Evolutionary conservation across 2,113 vertebrate genomes (phyloP).

Genomic region (Phyllostomus hastatus): DNA sequence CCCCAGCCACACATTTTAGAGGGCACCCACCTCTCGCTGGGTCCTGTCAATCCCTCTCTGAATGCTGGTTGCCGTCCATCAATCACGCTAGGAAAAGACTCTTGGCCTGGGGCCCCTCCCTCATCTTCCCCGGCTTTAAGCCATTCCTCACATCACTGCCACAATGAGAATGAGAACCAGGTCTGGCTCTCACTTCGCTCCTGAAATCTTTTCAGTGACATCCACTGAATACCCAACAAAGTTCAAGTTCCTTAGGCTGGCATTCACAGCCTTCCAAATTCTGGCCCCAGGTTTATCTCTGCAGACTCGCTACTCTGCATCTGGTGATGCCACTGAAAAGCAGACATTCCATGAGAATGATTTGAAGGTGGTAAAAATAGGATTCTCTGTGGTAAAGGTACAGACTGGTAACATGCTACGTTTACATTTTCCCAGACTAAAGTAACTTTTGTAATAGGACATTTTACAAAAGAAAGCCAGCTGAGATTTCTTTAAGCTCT

Average conservation of each 20-base stretch:
- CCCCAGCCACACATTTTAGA: not conserved
- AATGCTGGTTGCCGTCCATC: not conserved
- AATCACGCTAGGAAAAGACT: not conserved
- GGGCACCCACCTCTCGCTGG: not conserved
- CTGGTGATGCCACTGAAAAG: not conserved
- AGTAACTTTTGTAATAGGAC: not conserved
- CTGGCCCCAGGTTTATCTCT: not conserved
- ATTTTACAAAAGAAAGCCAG: not conserved
- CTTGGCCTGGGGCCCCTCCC: not conserved
- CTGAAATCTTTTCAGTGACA: not conserved
- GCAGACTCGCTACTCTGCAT: not conserved
- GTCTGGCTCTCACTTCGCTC: not conserved
- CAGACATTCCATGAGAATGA: not conserved
- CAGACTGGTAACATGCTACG: not conserved
- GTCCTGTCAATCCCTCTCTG: not conserved
- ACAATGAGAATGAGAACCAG: not conserved
- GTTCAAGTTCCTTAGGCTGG: not conserved
- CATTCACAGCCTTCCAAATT: not conserved
- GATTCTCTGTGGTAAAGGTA: not conserved
- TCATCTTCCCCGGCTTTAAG: not conserved
- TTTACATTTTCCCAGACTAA: not conserved
- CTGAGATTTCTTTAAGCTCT: not conserved
- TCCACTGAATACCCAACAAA: not conserved
- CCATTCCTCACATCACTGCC: not conserved
- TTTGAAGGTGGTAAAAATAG: not conserved